Conservation (phyloP, 2,888 invertebrate species). For the Merodon equestris region DNA sequence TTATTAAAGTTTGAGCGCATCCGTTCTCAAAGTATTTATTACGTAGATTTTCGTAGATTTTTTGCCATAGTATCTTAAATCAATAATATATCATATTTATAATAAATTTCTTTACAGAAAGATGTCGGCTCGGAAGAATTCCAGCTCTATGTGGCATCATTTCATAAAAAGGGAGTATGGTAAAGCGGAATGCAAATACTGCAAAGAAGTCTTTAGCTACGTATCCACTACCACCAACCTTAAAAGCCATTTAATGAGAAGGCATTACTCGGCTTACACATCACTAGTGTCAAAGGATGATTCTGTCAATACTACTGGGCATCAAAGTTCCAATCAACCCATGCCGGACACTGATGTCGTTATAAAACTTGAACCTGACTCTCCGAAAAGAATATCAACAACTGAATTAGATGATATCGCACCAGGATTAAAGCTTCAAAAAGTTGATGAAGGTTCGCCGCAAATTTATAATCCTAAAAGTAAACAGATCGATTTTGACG, state of each 20-base stretch:
- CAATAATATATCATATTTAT: no score
- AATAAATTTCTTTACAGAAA: not conserved
- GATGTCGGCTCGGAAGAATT: not conserved
- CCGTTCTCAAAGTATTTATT: no score
- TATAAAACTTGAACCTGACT: slow-evolving; percentile 5
- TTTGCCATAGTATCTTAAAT: no score
- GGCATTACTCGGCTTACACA: slow-evolving; percentile 9
- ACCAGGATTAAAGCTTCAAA: slow-evolving; percentile 9
- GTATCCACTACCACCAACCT: slow-evolving; percentile 17
- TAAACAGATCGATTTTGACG: slow-evolving; percentile 15
- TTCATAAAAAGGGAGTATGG: not conserved
- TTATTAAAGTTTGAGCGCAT: no score
- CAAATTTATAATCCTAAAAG: slow-evolving; percentile 7
- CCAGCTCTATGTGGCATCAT: slow-evolving; percentile 1
- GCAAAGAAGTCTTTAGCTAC: slow-evolving; percentile 17
- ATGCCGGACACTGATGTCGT: not conserved
- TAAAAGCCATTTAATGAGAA: slow-evolving; percentile 21
- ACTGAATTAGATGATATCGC: not conserved
- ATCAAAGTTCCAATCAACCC: slow-evolving; percentile 1
- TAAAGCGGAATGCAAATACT: slow-evolving; percentile 15
- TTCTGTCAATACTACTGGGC: not conserved
- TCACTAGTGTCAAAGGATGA: not conserved
- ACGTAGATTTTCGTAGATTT: no score
- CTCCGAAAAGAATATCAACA: not conserved
- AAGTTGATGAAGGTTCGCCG: slow-evolving; percentile 7